These are phyloP conservation scores for Biston betularia DNA, from an alignment of 2,888 invertebrate genomes.

Conservation along the genomic window DNA sequence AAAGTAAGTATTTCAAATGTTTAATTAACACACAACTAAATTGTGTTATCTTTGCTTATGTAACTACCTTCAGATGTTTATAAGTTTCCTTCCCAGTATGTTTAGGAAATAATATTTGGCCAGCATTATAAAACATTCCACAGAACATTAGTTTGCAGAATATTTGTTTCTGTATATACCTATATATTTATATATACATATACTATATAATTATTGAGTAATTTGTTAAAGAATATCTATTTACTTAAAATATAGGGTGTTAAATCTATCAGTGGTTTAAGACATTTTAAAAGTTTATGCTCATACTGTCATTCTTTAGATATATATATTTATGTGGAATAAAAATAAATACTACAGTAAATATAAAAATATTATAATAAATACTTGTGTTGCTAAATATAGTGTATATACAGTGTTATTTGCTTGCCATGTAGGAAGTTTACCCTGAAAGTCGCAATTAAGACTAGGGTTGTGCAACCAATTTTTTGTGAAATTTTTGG, in stretches of 20 bases:
- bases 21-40: slow-evolving; percentile 10
- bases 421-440: no score
- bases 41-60: slow-evolving; percentile 31
- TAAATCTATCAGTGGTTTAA: slow-evolving; percentile 1
- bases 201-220: background rate
- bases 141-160: background rate
- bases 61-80: slow-evolving; percentile 22
- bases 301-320: no score
- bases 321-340: no score
- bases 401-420: no score
- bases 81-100: slow-evolving; percentile 14
- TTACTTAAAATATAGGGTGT: background rate
- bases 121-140: slow-evolving; percentile 33
- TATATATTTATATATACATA: background rate
- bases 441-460: no score
- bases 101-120: slow-evolving; percentile 27
- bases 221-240: background rate
- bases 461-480: no score
- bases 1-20: no score
- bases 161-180: background rate
- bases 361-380: no score
- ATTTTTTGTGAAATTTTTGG: no score
- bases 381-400: no score
- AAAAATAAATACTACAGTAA: no score
- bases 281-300: no score